Evolutionary conservation across 2,797 vertebrate species (phyloP), one percentile per base, ranked within the genome.

Genomic region (Peromyscus nudipes): DNA sequence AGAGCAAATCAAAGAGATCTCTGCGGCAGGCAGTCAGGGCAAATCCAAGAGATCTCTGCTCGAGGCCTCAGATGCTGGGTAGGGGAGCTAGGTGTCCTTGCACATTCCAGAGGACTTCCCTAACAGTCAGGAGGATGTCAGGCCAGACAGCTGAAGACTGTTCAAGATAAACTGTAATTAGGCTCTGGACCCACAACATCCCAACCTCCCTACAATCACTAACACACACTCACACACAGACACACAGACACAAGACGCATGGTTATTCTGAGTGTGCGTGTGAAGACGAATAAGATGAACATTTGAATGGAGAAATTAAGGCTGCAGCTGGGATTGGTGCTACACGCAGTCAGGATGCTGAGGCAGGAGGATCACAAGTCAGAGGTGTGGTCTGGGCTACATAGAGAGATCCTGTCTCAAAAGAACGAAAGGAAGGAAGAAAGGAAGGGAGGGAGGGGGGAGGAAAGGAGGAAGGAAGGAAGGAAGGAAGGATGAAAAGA

Each of bases 401-500:
- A 85, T 4, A 49, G 29, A 34, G 43, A 67, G 19, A 85, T 11
- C 27, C 37, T 84, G 82, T 21, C 62, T 52, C 29, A 17, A 46
- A 10, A 64, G 7, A 43, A 11, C 16, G 14, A 62, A 2, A 43
- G 16, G 5, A 1, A 83, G 27, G 13, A 46, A 6, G 0, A 1
- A 43, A 7, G 0, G 25, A 27, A 1, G 2, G 0, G 25, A 10
- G 1, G 25, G n/a, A 29, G 1, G n/a, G n/a, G n/a, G n/a, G n/a
- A n/a, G n/a, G n/a, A n/a, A n/a, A n/a, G n/a, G n/a, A n/a, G n/a
- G n/a, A n/a, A n/a, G n/a, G 25, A 43, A 2, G 37, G 14, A n/a
- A 67, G 17, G 27, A 21, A 46, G 5, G 40, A 21, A 34, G 55
- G 17, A 17, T 19, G 16, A 57, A 57, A 57, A 57, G 55, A 17